Percentiles rank a stretch among this genome's conserved stretches.
These are phyloP conservation scores for Neogobius melanostomus DNA, from an alignment of 2,113 vertebrate species.

Conservation along the genomic window DNA sequence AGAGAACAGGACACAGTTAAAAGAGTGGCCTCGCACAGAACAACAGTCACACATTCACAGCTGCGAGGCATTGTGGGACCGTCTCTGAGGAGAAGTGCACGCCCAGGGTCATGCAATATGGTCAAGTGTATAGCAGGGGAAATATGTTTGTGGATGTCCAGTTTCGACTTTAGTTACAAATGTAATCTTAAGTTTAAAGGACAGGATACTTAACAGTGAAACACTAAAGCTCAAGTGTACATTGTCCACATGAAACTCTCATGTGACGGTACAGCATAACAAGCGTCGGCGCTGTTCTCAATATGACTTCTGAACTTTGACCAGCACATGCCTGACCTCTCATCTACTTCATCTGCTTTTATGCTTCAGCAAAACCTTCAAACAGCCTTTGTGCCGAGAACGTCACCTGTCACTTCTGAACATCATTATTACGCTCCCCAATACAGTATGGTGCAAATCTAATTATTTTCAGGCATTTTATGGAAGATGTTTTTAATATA, in stretches of 20 bases:
- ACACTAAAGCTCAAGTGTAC: background rate
- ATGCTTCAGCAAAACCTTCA: slow-evolving; percentile 26
- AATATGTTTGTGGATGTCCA: background rate
- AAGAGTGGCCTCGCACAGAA: slow-evolving; percentile 36
- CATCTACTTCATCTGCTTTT: slow-evolving; percentile 35
- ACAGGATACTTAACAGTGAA: background rate
- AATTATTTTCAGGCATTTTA: no score
- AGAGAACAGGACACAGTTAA: slow-evolving; percentile 62
- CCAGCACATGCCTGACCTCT: slow-evolving; percentile 21
- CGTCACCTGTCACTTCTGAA: slow-evolving; percentile 37
- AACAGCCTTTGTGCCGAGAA: slow-evolving; percentile 28
- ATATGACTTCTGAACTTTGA: slow-evolving; percentile 21
- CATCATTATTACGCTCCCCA: background rate
- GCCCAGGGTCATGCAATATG: slow-evolving; percentile 7
- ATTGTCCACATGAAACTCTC: background rate
- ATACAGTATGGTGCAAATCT: background rate
- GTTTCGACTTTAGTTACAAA: background rate
- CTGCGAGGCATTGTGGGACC: background rate
- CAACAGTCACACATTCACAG: slow-evolving; percentile 12
- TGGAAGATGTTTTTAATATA: no score
- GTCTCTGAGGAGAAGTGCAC: background rate
- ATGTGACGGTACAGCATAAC: background rate
- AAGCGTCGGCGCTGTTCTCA: background rate
- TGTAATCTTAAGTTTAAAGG: background rate
- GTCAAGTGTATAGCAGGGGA: background rate